Percentiles rank a stretch among this genome's conserved stretches.
Evolutionary conservation across 1,140 invertebrate species (phyloP).

Genomic region (Theocolax elegans): DNA sequence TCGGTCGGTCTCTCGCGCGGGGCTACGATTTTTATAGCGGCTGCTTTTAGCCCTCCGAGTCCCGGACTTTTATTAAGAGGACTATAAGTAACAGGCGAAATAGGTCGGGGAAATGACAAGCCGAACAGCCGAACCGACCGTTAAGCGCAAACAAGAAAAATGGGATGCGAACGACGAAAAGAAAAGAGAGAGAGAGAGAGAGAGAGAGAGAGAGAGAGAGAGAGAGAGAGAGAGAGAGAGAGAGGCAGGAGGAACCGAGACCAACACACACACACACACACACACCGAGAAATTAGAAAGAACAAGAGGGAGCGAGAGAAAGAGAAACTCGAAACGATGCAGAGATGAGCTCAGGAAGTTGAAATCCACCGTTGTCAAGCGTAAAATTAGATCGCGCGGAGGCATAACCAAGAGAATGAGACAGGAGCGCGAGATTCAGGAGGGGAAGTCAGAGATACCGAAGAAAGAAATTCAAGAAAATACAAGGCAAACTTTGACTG

Average conservation of each 20-base stretch:
- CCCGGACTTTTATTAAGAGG: conserved; percentile 39
- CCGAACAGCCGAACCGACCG: conserved; percentile 25
- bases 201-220: neutral
- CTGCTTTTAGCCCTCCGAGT: conserved; percentile 28
- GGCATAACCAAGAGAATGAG: conserved; percentile 29
- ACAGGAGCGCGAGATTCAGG: conserved; percentile 4
- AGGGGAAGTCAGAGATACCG: neutral
- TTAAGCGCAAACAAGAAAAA: conserved; percentile 37
- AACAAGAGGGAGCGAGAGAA: neutral
- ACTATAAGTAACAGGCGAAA: conserved; percentile 40
- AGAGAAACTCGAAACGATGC: conserved; percentile 23
- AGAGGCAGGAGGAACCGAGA: conserved; percentile 1
- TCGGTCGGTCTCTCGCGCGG: neutral
- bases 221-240: neutral
- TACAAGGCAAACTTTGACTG: neutral
- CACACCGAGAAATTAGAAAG: conserved; percentile 26
- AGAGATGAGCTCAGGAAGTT: conserved; percentile 28
- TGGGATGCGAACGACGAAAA: conserved; percentile 22
- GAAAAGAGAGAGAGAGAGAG: neutral
- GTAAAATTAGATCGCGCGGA: conserved; percentile 32
- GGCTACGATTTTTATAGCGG: conserved; percentile 34
- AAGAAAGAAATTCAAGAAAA: conserved; percentile 30
- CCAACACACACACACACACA: too few species aligned
- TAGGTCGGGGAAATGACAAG: conserved; percentile 33
- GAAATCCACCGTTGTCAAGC: conserved; percentile 30